A percentile compares a stretch with the other conserved stretches of the same genome.
Evolutionary conservation across 2,888 invertebrate species (phyloP).

Genomic region (Diarsia mendica): DNA sequence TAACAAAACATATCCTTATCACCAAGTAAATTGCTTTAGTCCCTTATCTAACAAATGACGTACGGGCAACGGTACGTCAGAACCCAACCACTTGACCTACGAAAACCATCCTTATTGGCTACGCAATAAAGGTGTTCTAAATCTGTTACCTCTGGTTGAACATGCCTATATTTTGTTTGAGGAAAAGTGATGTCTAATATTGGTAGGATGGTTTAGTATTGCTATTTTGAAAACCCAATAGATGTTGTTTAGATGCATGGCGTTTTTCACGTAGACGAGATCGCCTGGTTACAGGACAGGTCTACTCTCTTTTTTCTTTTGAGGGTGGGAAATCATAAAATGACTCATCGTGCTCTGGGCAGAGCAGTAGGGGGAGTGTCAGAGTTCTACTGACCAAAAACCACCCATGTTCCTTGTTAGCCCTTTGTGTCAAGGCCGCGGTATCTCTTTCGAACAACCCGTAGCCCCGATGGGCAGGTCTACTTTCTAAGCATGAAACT

Average conservation of each 20-base stretch:
- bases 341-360: no score
- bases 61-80: not conserved
- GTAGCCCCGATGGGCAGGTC: no score
- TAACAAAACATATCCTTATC: constrained; percentile 13
- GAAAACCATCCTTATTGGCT: not conserved
- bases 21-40: not conserved
- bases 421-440: no score
- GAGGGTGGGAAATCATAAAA: no score
- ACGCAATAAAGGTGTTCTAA: not conserved
- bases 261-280: not conserved
- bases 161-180: not conserved
- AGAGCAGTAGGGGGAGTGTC: no score
- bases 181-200: constrained; percentile 4
- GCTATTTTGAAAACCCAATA: not conserved
- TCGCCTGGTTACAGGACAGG: not conserved
- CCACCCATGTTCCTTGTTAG: no score
- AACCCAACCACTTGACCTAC: not conserved
- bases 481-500: no score
- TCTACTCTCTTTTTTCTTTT: no score
- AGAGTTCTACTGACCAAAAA: no score
- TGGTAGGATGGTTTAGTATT: not conserved
- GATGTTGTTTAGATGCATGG: not conserved
- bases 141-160: not conserved
- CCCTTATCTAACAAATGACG: constrained; percentile 23
- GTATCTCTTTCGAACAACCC: no score